phyloP scores from a whole-genome alignment of 2,888 invertebrate species.

The Euplagia quadripunctaria region DNA sequence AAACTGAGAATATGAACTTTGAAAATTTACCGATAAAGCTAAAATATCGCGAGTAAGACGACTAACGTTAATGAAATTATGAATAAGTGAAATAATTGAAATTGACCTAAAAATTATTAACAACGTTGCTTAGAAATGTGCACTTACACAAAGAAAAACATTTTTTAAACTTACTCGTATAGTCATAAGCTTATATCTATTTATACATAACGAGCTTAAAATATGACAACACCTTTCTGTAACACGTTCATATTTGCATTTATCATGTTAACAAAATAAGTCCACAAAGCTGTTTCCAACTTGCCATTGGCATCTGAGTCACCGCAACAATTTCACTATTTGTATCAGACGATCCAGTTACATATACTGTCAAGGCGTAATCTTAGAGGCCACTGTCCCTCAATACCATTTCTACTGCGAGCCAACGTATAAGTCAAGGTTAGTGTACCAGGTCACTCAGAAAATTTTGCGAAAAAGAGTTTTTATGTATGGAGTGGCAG shows the following conservation, averaged over 20 bases:
- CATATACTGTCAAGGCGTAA: slow-evolving; percentile 2
- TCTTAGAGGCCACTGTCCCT: slow-evolving; percentile 1
- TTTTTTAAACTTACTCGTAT: no score
- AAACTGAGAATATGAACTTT: no score
- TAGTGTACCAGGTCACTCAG: no score
- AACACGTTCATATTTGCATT: neutral
- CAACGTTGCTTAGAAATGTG: no score
- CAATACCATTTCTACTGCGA: neutral
- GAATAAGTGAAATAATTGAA: no score
- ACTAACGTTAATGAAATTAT: no score
- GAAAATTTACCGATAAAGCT: no score
- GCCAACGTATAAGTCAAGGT: neutral
- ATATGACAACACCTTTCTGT: neutral
- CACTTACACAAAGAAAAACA: no score
- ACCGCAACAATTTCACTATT: slow-evolving; percentile 18
- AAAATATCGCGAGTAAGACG: no score
- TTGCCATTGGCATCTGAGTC: neutral
- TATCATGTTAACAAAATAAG: neutral
- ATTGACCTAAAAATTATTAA: no score
- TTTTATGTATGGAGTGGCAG: neutral
- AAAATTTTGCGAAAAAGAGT: no score
- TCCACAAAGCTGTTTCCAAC: neutral
- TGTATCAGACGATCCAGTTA: slow-evolving; percentile 22
- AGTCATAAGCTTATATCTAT: no score
- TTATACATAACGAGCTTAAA: neutral